Conservation (phyloP, 2,113 vertebrate genomes). For the Macroglossus sobrinus region DNA sequence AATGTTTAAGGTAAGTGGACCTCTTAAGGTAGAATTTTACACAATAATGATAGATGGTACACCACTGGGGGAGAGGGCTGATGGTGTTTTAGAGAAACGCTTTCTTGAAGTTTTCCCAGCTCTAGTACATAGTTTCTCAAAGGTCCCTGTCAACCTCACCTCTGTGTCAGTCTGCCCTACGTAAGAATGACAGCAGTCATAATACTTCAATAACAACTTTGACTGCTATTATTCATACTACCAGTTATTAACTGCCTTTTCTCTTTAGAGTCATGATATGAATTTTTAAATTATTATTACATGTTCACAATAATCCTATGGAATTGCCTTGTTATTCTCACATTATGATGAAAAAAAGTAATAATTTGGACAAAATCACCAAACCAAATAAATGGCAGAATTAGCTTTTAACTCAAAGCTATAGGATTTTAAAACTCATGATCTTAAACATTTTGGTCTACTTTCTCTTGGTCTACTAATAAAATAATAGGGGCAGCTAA, state of each 20-base stretch:
- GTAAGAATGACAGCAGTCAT: background rate
- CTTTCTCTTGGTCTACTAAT: background rate
- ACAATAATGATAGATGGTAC: background rate
- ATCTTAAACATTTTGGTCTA: background rate
- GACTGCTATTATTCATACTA: background rate
- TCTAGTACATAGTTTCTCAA: background rate
- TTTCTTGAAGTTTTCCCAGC: background rate
- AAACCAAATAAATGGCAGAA: background rate
- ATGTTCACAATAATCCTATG: background rate
- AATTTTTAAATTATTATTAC: conserved; percentile 4
- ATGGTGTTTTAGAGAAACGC: background rate
- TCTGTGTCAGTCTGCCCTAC: background rate
- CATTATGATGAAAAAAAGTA: background rate
- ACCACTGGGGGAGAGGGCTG: background rate
- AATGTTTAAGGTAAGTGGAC: background rate
- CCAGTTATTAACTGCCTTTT: background rate
- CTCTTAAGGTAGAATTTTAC: background rate
- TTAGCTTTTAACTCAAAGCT: background rate
- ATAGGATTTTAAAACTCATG: background rate
- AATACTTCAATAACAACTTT: background rate
- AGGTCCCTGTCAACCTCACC: background rate
- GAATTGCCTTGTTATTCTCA: background rate
- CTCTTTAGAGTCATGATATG: background rate
- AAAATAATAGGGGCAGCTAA: background rate
- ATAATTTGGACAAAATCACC: background rate